phyloP scores from a whole-genome alignment of 2,113 vertebrate species.

The Hirundichthys speculiger region DNA sequence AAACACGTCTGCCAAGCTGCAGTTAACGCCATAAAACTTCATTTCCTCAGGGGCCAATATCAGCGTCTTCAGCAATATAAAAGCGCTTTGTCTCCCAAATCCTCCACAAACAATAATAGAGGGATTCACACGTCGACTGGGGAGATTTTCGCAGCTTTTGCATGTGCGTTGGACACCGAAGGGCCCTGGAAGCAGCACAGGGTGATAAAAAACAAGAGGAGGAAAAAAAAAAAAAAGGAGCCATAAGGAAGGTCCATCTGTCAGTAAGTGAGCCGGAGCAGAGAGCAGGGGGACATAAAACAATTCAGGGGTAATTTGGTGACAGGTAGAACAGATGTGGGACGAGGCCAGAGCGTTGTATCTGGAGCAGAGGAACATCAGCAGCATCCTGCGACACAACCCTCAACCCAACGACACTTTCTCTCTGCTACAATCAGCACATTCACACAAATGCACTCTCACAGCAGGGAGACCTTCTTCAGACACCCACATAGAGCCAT shows the following conservation, averaged over 20 bases:
- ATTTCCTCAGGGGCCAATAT: constrained; percentile 56
- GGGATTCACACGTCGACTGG: constrained; percentile 55
- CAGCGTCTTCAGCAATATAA: constrained; percentile 45
- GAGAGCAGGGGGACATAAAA: constrained; percentile 38
- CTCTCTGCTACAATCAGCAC: constrained; percentile 23
- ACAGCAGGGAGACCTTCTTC: constrained; percentile 69
- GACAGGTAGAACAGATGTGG: constrained; percentile 71
- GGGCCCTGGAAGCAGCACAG: constrained; percentile 47
- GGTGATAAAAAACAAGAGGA: constrained; percentile 35
- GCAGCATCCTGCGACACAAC: constrained; percentile 31
- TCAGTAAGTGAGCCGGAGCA: constrained; percentile 56
- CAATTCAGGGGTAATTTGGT: constrained; percentile 54
- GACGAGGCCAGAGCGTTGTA: constrained; percentile 47
- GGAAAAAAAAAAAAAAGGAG: constrained; percentile 34
- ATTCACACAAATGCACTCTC: constrained; percentile 49
- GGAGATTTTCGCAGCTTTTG: constrained; percentile 48
- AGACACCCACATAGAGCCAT: constrained; percentile 66
- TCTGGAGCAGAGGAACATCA: constrained; percentile 55
- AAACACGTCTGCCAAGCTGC: constrained; percentile 49
- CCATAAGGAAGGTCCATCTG: constrained; percentile 81
- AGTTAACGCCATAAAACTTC: constrained; percentile 53
- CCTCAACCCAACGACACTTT: constrained; percentile 23
- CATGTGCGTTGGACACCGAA: constrained; percentile 50
- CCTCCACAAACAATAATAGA: constrained; percentile 43
- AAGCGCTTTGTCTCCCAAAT: constrained; percentile 48